A percentile compares a stretch with the other conserved stretches of the same genome.
phyloP scores from a whole-genome alignment of 1,140 invertebrate genomes.

The Onthophagus taurus region DNA sequence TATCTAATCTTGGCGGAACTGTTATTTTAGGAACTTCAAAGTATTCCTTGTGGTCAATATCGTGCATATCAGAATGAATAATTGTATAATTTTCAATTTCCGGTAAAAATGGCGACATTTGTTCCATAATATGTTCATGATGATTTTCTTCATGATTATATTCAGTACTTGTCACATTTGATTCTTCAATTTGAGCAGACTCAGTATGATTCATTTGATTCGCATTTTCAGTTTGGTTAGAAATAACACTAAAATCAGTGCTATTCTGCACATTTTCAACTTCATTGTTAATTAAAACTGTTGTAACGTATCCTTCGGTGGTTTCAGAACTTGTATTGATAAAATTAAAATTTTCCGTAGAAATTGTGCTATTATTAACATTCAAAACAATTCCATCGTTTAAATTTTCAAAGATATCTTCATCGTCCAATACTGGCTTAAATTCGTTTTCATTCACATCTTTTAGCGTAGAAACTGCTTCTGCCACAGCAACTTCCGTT shows the following conservation, averaged over 20 bases:
- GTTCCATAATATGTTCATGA: slow-evolving; percentile 21
- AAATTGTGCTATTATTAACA: not conserved
- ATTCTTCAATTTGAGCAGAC: too few species aligned
- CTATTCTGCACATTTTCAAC: too few species aligned
- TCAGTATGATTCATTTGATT: too few species aligned
- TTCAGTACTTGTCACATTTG: too few species aligned
- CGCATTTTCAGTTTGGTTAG: too few species aligned
- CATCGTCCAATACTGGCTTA: not conserved
- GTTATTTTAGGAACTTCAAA: not conserved
- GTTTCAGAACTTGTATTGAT: too few species aligned
- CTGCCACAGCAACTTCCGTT: too few species aligned
- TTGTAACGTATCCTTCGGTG: too few species aligned
- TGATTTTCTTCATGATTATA: not conserved
- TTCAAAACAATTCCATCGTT: not conserved
- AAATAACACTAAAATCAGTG: too few species aligned
- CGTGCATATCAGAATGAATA: slow-evolving; percentile 43
- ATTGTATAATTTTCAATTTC: slow-evolving; percentile 50
- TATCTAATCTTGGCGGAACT: slow-evolving; percentile 29
- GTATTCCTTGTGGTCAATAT: slow-evolving; percentile 17
- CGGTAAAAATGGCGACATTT: slow-evolving; percentile 55
- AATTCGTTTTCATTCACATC: not conserved
- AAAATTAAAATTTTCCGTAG: not conserved
- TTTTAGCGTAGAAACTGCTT: too few species aligned
- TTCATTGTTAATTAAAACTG: too few species aligned
- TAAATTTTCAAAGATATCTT: not conserved